Percentiles rank a stretch among this genome's conserved stretches.
phyloP scores from a whole-genome alignment of 2,888 invertebrate genomes.

The Mythimna vitellina region DNA sequence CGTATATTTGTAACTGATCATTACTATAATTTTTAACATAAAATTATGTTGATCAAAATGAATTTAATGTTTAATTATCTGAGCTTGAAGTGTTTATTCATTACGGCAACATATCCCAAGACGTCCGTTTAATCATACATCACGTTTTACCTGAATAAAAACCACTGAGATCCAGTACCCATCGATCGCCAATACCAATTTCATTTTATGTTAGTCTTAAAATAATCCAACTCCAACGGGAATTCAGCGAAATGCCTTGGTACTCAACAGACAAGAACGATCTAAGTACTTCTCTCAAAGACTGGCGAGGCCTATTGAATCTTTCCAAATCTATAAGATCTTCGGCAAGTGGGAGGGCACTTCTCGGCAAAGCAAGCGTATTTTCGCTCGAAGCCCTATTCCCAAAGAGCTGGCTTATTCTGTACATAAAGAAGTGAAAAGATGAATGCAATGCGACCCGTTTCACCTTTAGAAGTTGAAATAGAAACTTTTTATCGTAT shows the following conservation, averaged over 20 bases:
- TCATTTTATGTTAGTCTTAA: conserved; percentile 22
- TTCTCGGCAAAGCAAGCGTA: conserved; percentile 72
- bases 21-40: too few species aligned
- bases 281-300: conserved; percentile 41
- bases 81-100: too few species aligned
- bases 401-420: conserved; percentile 78
- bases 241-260: conserved; percentile 28
- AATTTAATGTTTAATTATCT: too few species aligned
- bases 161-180: neutral
- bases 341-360: conserved; percentile 70
- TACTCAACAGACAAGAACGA: conserved; percentile 30
- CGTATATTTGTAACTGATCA: too few species aligned
- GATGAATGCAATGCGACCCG: conserved; percentile 78
- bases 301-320: conserved; percentile 61
- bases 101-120: neutral
- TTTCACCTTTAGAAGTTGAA: conserved; percentile 71
- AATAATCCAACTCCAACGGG: conserved; percentile 13
- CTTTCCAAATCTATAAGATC: conserved; percentile 69
- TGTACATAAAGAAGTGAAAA: conserved; percentile 76
- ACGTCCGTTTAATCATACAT: neutral
- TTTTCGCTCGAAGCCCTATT: conserved; percentile 75
- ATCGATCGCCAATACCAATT: conserved; percentile 25
- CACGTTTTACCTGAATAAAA: neutral
- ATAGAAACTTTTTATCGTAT: conserved; percentile 71
- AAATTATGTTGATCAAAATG: too few species aligned